A percentile compares a stretch with the other conserved stretches of the same genome.
phyloP scores from a whole-genome alignment of 2,888 invertebrate species.

The Sphaeridia pumilis region DNA sequence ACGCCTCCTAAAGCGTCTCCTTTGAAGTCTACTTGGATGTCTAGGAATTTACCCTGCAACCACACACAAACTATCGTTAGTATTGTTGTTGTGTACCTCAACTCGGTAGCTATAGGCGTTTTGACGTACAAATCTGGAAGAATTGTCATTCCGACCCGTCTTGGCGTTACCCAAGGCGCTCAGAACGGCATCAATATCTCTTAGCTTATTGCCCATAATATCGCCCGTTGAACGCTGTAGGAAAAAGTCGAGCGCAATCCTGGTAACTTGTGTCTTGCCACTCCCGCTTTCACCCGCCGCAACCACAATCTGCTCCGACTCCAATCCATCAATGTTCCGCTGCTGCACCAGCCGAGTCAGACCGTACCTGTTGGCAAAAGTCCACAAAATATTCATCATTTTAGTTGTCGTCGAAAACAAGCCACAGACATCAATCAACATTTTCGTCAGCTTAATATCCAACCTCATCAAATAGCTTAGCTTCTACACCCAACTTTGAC shows the following conservation, averaged over 20 bases:
- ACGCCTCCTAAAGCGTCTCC: slow-evolving; percentile 48
- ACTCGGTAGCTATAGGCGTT: too few relatives aligned
- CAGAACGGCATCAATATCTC: slow-evolving; percentile 27
- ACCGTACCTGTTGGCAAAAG: slow-evolving; percentile 26
- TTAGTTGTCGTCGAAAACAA: too few relatives aligned
- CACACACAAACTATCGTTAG: too few relatives aligned
- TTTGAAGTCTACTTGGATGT: slow-evolving; percentile 78
- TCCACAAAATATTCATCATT: too few relatives aligned
- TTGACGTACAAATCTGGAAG: slow-evolving; percentile 72
- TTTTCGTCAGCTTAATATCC: too few relatives aligned
- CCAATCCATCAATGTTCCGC: slow-evolving; percentile 21
- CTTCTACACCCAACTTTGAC: too few relatives aligned
- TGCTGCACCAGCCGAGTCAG: slow-evolving; percentile 22
- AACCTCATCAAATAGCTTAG: too few relatives aligned
- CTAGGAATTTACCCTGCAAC: slow-evolving; percentile 70
- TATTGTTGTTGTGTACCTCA: too few relatives aligned
- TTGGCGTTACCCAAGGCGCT: slow-evolving; percentile 78
- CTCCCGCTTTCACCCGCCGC: slow-evolving; percentile 76
- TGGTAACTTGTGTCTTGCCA: slow-evolving; percentile 69
- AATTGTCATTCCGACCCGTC: slow-evolving; percentile 73
- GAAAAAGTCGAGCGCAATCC: slow-evolving; percentile 13
- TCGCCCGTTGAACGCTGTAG: slow-evolving; percentile 10
- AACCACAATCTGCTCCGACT: slow-evolving; percentile 69
- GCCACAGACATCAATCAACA: too few relatives aligned
- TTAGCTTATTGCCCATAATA: slow-evolving; percentile 16